phyloP scores from a whole-genome alignment of 1,140 invertebrate species.

The Nebria ingens region DNA sequence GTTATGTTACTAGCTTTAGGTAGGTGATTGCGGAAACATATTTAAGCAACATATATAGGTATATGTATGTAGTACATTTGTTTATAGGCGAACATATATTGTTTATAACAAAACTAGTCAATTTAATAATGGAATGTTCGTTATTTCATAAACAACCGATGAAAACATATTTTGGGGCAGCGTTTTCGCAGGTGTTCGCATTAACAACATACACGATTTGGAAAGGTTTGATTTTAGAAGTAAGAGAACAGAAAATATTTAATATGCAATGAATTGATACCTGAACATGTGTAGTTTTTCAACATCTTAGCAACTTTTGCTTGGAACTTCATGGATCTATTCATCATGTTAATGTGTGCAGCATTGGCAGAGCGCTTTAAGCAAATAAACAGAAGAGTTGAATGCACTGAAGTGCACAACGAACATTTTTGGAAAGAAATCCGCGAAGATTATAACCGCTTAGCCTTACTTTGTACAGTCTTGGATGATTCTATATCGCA shows the following conservation, averaged over 20 bases:
- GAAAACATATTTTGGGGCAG: conserved; percentile 20
- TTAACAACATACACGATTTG: conserved; percentile 20
- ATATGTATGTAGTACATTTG: background rate
- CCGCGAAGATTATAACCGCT: conserved; percentile 44
- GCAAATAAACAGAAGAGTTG: conserved; percentile 44
- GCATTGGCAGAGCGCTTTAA: conserved; percentile 46
- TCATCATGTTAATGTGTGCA: conserved; percentile 49
- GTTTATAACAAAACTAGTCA: conserved; percentile 22
- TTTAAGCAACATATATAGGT: background rate
- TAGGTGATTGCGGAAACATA: too few relatives aligned
- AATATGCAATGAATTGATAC: conserved; percentile 20
- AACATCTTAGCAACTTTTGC: conserved; percentile 1
- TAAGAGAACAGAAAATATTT: conserved; percentile 9
- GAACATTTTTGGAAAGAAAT: conserved; percentile 40
- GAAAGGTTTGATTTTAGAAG: conserved; percentile 21
- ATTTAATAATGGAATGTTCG: conserved; percentile 14
- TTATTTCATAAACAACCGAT: conserved; percentile 16
- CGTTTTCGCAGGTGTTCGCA: conserved; percentile 24
- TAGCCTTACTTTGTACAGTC: conserved; percentile 42
- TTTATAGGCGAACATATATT: conserved; percentile 23
- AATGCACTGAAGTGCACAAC: conserved; percentile 26
- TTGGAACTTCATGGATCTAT: conserved; percentile 48
- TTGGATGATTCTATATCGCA: conserved; percentile 44
- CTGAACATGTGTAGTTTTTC: conserved; percentile 9
- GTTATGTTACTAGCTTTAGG: conserved; percentile 23